Percentiles rank a stretch among this genome's conserved stretches.
Evolutionary conservation across 1,140 invertebrate genomes (phyloP).

Genomic region (Plodia interpunctella): DNA sequence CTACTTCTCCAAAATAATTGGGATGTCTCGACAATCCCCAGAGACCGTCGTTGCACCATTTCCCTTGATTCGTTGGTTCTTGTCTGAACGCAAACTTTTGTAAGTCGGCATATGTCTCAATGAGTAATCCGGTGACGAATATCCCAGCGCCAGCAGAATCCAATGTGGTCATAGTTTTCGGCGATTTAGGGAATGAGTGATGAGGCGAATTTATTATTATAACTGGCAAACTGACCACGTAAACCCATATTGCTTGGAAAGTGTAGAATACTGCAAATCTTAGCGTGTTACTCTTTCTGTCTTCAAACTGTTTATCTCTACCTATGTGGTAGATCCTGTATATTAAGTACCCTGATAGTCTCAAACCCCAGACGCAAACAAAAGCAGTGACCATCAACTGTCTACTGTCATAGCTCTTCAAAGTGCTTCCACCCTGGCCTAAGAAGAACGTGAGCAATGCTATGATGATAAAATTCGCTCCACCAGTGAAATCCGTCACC

Average conservation of each 20-base stretch:
- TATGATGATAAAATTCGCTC: slow-evolving; percentile 93
- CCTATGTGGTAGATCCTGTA: slow-evolving; percentile 94
- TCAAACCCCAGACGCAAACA: slow-evolving; percentile 90
- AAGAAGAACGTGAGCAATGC: slow-evolving; percentile 91
- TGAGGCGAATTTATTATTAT: slow-evolving; percentile 94
- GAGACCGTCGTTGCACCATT: slow-evolving; percentile 93
- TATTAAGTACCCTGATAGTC: slow-evolving; percentile 90
- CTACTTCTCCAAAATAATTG: slow-evolving; percentile 97
- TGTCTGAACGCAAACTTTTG: slow-evolving; percentile 94
- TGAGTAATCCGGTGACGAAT: slow-evolving; percentile 89
- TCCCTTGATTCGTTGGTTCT: slow-evolving; percentile 91
- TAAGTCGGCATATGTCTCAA: slow-evolving; percentile 93
- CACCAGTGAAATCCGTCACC: slow-evolving; percentile 94
- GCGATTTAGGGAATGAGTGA: slow-evolving; percentile 85
- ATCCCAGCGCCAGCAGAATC: slow-evolving; percentile 91
- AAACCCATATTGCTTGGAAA: slow-evolving; percentile 97
- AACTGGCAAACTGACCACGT: slow-evolving; percentile 92
- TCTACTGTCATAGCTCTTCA: slow-evolving; percentile 88
- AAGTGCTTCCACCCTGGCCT: slow-evolving; percentile 82
- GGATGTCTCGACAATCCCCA: slow-evolving; percentile 95
- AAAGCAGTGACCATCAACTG: slow-evolving; percentile 92
- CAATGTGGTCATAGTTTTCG: slow-evolving; percentile 88
- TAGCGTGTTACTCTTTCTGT: slow-evolving; percentile 90
- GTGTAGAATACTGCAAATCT: slow-evolving; percentile 94
- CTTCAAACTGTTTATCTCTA: slow-evolving; percentile 92